A percentile compares a stretch with the other conserved stretches of the same genome.
These are phyloP conservation scores for Spodoptera picta DNA, from an alignment of 2,888 invertebrate genomes.

Conservation along the genomic window DNA sequence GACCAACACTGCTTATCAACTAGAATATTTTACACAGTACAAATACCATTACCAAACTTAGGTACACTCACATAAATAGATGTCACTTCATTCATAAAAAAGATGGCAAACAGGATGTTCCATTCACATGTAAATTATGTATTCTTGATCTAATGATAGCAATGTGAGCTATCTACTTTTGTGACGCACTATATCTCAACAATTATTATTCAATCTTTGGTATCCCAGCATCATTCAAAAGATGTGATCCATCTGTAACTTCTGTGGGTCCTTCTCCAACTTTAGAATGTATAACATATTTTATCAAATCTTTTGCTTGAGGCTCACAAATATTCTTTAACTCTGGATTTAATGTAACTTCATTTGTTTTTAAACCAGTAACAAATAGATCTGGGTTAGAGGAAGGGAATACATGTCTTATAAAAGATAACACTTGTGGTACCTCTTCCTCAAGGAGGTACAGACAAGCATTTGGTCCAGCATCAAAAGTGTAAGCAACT, in stretches of 20 bases:
- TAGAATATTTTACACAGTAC: no score
- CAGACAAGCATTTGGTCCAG: constrained; percentile 98
- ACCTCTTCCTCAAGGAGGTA: constrained; percentile 94
- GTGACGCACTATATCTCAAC: no score
- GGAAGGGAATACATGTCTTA: constrained; percentile 93
- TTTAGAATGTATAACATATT: constrained; percentile 95
- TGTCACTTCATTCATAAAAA: no score
- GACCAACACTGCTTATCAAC: no score
- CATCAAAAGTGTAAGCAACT: constrained; percentile 99
- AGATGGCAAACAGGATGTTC: no score
- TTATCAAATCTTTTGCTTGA: constrained; percentile 89
- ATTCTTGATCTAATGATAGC: no score
- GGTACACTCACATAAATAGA: no score
- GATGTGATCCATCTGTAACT: constrained; percentile 75
- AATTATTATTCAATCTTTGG: constrained; percentile 53
- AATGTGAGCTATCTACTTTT: no score
- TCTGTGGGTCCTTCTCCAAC: constrained; percentile 94
- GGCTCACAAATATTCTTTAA: constrained; percentile 70
- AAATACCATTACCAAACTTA: no score
- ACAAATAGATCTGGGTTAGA: constrained; percentile 74
- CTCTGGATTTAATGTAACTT: constrained; percentile 54
- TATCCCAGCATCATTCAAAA: constrained; percentile 70
- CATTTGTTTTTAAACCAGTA: constrained; percentile 66
- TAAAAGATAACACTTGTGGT: constrained; percentile 90
- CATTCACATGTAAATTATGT: no score